phyloP scores from a whole-genome alignment of 2,797 vertebrate species.

The Allobates femoralis region DNA sequence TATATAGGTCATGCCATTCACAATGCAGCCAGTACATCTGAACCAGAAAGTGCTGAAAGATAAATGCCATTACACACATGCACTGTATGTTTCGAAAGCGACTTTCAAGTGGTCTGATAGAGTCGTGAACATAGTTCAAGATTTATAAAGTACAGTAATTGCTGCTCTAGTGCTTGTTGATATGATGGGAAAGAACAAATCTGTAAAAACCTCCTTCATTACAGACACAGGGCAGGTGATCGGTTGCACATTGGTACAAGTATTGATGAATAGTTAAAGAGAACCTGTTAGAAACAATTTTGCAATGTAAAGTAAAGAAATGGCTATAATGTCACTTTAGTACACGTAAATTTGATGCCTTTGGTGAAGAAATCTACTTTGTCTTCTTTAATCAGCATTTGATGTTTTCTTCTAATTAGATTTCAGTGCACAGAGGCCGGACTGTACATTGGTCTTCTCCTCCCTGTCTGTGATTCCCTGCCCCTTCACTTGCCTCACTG shows the following conservation, averaged over 20 bases:
- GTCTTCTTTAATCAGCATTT: too few species aligned
- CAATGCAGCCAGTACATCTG: not conserved
- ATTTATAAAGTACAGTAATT: not conserved
- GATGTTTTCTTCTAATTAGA: too few species aligned
- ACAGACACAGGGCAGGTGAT: not conserved
- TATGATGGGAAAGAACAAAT: not conserved
- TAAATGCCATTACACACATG: slow-evolving; percentile 10
- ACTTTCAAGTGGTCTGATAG: slow-evolving; percentile 19
- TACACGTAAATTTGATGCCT: too few species aligned
- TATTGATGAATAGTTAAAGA: not conserved
- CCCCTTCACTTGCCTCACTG: too few species aligned
- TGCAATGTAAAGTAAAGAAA: too few species aligned
- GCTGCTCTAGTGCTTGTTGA: not conserved
- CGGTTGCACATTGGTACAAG: not conserved
- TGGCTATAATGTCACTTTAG: too few species aligned
- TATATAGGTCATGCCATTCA: slow-evolving; percentile 3
- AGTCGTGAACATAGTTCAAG: not conserved
- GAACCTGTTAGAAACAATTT: too few species aligned
- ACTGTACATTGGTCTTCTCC: too few species aligned
- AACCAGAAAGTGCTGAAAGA: slow-evolving; percentile 31
- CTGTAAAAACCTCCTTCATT: not conserved
- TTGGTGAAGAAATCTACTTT: too few species aligned
- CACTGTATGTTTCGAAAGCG: not conserved
- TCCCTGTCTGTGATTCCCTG: too few species aligned
- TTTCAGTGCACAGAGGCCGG: too few species aligned